Conservation (phyloP, 2,113 vertebrate genomes). For the Nematolebias whitei region DNA sequence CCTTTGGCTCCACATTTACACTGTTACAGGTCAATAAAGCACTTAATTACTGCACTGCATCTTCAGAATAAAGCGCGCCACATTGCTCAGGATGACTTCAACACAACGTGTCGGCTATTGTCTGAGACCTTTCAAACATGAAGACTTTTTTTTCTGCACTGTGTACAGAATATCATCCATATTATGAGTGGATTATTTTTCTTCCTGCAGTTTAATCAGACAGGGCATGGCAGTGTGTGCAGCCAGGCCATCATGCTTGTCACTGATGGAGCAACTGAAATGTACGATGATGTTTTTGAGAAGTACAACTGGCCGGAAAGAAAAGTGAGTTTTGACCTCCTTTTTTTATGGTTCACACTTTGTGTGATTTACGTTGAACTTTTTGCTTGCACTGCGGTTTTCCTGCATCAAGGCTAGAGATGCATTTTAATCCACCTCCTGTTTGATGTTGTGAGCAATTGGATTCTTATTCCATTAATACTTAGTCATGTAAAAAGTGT, state of each 20-base stretch:
- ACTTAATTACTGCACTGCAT: conserved; percentile 75
- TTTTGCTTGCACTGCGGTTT: conserved; percentile 41
- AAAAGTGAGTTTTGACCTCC: conserved; percentile 82
- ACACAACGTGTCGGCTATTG: conserved; percentile 36
- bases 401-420: conserved; percentile 13
- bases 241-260: conserved; percentile 98
- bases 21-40: conserved; percentile 72
- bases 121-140: conserved; percentile 2
- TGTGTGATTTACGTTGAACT: conserved; percentile 4
- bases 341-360: conserved; percentile 4
- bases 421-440: conserved; percentile 37
- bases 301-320: conserved; percentile 97
- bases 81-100: conserved; percentile 32
- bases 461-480: conserved; percentile 48
- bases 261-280: conserved; percentile 94
- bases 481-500: conserved; percentile 40
- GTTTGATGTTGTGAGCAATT: conserved; percentile 63
- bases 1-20: conserved; percentile 47
- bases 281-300: conserved; percentile 92
- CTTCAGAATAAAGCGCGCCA: conserved; percentile 51
- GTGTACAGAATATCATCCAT: background rate
- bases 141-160: conserved; percentile 1
- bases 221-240: conserved; percentile 94
- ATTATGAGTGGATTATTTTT: background rate
- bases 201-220: conserved; percentile 90